Evolutionary conservation across 2,113 vertebrate species (phyloP).

Genomic region (Corydoras sp.): DNA sequence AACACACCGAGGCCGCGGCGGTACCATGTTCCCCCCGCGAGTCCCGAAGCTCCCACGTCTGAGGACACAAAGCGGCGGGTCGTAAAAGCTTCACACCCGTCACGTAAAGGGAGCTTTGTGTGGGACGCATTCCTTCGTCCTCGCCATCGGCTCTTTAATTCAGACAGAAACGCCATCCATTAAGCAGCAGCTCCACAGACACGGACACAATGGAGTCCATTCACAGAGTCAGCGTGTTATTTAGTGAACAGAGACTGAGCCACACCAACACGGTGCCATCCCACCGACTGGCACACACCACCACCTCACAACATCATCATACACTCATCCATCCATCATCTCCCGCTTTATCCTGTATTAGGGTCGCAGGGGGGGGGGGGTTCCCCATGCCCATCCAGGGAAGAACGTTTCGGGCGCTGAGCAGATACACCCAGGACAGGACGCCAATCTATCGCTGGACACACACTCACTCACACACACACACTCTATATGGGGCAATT

Average conservation of each 20-base stretch:
- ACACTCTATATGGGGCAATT: too few relatives aligned
- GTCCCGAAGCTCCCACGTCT: neutral
- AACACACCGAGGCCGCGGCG: neutral
- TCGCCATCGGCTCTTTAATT: slow-evolving; percentile 38
- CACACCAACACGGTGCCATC: slow-evolving; percentile 27
- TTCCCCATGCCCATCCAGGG: too few relatives aligned
- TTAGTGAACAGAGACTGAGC: slow-evolving; percentile 41
- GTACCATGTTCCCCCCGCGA: neutral
- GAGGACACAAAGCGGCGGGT: slow-evolving; percentile 28
- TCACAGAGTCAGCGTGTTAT: slow-evolving; percentile 48
- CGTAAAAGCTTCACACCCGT: slow-evolving; percentile 10
- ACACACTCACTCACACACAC: too few relatives aligned
- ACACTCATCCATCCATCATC: too few relatives aligned
- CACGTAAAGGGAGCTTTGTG: slow-evolving; percentile 46
- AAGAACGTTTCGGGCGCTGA: too few relatives aligned
- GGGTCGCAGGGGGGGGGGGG: too few relatives aligned
- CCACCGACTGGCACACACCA: slow-evolving; percentile 10
- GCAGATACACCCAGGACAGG: too few relatives aligned
- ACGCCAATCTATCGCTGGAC: too few relatives aligned
- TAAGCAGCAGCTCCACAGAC: slow-evolving; percentile 44
- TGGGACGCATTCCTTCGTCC: slow-evolving; percentile 15
- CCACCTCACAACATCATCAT: neutral
- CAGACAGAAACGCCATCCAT: slow-evolving; percentile 44
- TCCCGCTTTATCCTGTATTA: too few relatives aligned
- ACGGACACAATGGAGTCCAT: slow-evolving; percentile 56